phyloP scores from a whole-genome alignment of 2,888 invertebrate species.

The Sinopyrophorus schimmeli region DNA sequence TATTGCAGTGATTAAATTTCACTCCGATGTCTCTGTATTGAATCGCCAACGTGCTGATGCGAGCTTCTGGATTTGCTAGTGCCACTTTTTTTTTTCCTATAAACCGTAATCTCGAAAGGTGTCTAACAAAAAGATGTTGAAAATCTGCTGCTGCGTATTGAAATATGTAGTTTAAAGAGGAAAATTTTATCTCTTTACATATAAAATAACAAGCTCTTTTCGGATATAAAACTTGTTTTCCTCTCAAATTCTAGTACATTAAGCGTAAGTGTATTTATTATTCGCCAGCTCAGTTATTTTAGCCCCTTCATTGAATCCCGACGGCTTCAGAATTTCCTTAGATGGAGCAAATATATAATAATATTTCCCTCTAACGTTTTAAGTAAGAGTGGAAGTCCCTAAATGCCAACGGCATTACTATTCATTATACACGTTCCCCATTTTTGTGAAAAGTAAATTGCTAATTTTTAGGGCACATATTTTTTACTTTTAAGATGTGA shows the following conservation, averaged over 20 bases:
- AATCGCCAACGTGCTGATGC: conserved; percentile 15
- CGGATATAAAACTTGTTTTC: conserved; percentile 19
- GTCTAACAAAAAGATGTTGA: conserved; percentile 4
- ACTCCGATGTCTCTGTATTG: conserved; percentile 11
- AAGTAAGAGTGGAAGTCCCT: not conserved
- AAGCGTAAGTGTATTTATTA: conserved; percentile 27
- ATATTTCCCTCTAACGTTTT: not conserved
- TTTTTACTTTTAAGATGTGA: no score
- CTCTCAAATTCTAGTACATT: conserved; percentile 20
- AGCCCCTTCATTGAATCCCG: conserved; percentile 10
- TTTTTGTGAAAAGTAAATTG: no score
- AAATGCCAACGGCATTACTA: not conserved
- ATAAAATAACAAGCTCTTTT: conserved; percentile 22
- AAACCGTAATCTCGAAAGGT: conserved; percentile 11
- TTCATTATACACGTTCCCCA: not conserved
- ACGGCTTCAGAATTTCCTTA: conserved; percentile 9
- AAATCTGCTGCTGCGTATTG: conserved; percentile 7
- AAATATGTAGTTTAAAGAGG: conserved; percentile 15
- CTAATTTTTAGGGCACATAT: no score
- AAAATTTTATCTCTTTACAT: conserved; percentile 25
- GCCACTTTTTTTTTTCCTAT: conserved; percentile 1
- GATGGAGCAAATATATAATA: not conserved
- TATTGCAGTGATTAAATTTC: conserved; percentile 28
- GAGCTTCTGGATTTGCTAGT: conserved; percentile 1
- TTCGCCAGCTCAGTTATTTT: conserved; percentile 13